These are phyloP conservation scores for Dendroctonus ponderosae DNA, from an alignment of 1,140 invertebrate genomes.

Conservation along the genomic window DNA sequence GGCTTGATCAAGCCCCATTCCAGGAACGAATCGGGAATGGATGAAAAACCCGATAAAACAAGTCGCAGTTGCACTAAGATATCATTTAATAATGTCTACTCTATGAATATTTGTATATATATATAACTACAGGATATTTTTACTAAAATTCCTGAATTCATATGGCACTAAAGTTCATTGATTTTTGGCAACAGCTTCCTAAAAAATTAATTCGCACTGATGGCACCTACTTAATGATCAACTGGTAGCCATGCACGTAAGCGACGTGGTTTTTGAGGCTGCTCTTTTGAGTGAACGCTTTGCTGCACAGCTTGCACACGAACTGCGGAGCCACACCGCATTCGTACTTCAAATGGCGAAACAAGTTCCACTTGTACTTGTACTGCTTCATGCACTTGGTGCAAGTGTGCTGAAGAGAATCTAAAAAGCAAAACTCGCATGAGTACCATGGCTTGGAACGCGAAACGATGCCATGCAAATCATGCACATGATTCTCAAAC, in stretches of 20 bases:
- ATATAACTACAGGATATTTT: neutral
- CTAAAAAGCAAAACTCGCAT: conserved; percentile 10
- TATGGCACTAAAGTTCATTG: conserved; percentile 11
- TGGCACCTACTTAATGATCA: conserved; percentile 21
- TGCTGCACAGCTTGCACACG: conserved; percentile 43
- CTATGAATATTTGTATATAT: neutral
- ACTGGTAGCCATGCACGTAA: conserved; percentile 40
- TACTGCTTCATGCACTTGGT: conserved; percentile 58
- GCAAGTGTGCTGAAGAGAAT: conserved; percentile 24
- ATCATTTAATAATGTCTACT: neutral
- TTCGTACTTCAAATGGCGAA: conserved; percentile 65
- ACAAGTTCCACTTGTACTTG: conserved; percentile 57
- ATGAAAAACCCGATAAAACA: neutral
- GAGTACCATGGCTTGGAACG: too few species aligned
- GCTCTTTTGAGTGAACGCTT: conserved; percentile 47
- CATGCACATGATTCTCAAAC: too few species aligned
- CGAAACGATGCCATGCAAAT: too few species aligned
- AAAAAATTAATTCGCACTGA: neutral
- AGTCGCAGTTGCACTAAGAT: neutral
- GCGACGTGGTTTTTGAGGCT: conserved; percentile 42
- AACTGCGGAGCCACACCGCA: conserved; percentile 60
- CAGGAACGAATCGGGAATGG: too few species aligned
- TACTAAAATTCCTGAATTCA: neutral
- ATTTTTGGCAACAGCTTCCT: conserved; percentile 6
- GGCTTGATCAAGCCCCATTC: too few species aligned